phyloP scores from a whole-genome alignment of 2,113 vertebrate species.

The Poicephalus gulielmi region DNA sequence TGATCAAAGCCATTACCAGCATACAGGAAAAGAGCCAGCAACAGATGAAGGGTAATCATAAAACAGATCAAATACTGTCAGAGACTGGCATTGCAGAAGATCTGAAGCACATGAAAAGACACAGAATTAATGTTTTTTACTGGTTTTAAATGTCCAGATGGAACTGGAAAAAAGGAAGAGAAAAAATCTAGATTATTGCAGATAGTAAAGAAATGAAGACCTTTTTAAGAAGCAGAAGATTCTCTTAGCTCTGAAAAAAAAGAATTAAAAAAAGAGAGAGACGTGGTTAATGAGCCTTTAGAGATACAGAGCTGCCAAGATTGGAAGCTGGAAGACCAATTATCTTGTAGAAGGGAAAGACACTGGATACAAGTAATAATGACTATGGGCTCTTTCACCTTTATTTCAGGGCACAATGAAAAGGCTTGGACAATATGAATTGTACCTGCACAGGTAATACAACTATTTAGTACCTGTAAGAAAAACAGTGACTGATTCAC shows the following conservation, averaged over 20 bases:
- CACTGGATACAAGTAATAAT: not conserved
- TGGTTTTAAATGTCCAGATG: slow-evolving; percentile 48
- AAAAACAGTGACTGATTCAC: not conserved
- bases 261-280: not conserved
- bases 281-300: not conserved
- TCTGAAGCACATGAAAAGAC: not conserved
- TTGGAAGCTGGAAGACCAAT: not conserved
- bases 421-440: not conserved
- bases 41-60: slow-evolving; percentile 57
- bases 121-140: slow-evolving; percentile 44
- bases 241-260: not conserved
- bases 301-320: not conserved
- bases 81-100: slow-evolving; percentile 19
- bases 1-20: slow-evolving; percentile 30
- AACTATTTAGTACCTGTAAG: not conserved
- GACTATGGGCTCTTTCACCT: not conserved
- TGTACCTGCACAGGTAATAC: not conserved
- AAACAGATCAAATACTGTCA: slow-evolving; percentile 48
- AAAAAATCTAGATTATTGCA: not conserved
- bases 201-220: not conserved
- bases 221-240: not conserved
- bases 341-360: not conserved
- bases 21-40: slow-evolving; percentile 27
- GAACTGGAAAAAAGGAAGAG: not conserved
- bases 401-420: not conserved